Evolutionary conservation across 2,113 vertebrate species (phyloP).

Genomic region (Cyprinodon tularosa): DNA sequence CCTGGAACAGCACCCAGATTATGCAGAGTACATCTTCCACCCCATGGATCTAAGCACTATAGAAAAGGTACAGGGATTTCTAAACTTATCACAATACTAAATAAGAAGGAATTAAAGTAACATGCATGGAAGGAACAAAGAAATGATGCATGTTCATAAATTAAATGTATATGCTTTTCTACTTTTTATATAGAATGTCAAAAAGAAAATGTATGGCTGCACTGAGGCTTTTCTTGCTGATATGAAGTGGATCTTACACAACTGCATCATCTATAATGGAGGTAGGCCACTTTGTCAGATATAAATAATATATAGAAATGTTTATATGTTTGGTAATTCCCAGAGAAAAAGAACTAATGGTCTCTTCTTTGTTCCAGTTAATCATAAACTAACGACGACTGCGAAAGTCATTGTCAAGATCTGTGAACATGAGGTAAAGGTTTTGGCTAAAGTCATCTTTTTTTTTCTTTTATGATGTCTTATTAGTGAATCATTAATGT

Average conservation of each 20-base stretch:
- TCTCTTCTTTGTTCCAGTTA: slow-evolving; percentile 80
- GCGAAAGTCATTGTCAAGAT: slow-evolving; percentile 99
- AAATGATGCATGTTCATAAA: not conserved
- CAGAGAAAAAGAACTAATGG: not conserved
- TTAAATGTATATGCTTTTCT: not conserved
- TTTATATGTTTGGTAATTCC: not conserved
- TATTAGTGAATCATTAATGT: not conserved
- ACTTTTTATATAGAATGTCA: slow-evolving; percentile 86
- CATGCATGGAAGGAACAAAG: accelerated
- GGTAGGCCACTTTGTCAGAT: slow-evolving; percentile 71
- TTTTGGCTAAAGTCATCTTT: not conserved
- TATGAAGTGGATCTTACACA: slow-evolving; percentile 99
- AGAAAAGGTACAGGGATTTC: slow-evolving; percentile 87
- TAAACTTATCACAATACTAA: not conserved
- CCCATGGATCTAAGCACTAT: slow-evolving; percentile 96
- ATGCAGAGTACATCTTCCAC: slow-evolving; percentile 98
- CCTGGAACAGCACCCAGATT: slow-evolving; percentile 97
- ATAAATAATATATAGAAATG: not conserved
- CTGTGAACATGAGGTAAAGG: slow-evolving; percentile 95
- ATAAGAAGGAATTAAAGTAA: not conserved
- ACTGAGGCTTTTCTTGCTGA: slow-evolving; percentile 98
- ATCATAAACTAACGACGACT: slow-evolving; percentile 98
- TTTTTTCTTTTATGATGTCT: not conserved
- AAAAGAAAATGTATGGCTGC: slow-evolving; percentile 99
- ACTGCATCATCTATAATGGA: slow-evolving; percentile 99